Evolutionary conservation across 2,888 invertebrate species (phyloP), one percentile per base, ranked within the genome.

Genomic region (Tribolium freemani): DNA sequence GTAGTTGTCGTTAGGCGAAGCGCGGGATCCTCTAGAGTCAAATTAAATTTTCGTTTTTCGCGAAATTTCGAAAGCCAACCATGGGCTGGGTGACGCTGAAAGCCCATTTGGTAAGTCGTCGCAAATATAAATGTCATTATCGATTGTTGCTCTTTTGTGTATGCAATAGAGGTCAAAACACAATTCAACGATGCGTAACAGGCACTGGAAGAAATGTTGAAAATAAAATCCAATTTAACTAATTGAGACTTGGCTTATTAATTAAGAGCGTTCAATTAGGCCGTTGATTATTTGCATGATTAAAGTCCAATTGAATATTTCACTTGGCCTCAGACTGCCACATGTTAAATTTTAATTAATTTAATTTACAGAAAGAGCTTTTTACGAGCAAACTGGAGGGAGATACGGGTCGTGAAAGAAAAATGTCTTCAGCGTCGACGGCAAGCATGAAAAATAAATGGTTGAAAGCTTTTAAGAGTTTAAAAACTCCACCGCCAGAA

Each of bases 381-480:
- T 96, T 96, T 85, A 90, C 93, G 82, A 90, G 91, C 75, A 94
- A 93, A 88, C 89, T 93, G 74, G 94, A 94, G 82, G 90, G 83
- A 13, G 84, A 83, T 6, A 88, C 90, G 86, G 89, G 75, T 57
- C 89, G 91, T 79, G 95, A 95, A 87, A 91, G 96, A 76, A 96
- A 96, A 88, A 91, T 95, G 89, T 95, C 96, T 50, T 92, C 94
- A 63, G 92, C 94, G 71, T 95, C 94, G 78, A 93, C 94, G 78
- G 93, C 94, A 83, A 94, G 94, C 87, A 97, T 97, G 92, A 97
- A 97, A 89, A 96, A 94, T 86, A 97, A 97, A 90, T 98, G 98
- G 98, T 89, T 97, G 83, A 98, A 97, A 88, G 98, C 98, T 77
- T 96, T 98, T 90, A 94, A 96, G 86, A 96, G 96, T 87, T 90